These are phyloP conservation scores for Phoxinus dragarum DNA, from an alignment of 2,797 vertebrate species.

Conservation along the genomic window DNA sequence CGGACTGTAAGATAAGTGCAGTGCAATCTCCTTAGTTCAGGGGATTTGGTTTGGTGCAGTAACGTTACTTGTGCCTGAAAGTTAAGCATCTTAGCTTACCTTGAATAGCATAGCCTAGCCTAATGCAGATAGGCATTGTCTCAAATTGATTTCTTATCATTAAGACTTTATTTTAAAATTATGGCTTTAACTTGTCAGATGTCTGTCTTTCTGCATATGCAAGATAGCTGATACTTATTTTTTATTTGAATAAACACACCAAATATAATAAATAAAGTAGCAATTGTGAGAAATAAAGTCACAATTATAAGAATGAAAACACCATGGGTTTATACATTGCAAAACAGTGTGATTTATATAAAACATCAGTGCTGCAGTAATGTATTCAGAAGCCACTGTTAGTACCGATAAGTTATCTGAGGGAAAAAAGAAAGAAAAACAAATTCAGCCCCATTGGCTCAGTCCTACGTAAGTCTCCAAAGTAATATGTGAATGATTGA, in stretches of 20 bases:
- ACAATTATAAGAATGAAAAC: background rate
- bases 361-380: background rate
- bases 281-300: background rate
- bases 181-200: background rate
- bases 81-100: background rate
- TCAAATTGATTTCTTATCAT: background rate
- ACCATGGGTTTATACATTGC: background rate
- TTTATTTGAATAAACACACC: background rate
- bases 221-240: background rate
- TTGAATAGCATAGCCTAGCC: background rate
- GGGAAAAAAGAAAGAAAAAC: background rate
- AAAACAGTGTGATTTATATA: slow-evolving; percentile 6
- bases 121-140: background rate
- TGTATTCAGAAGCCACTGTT: background rate
- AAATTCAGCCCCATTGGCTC: background rate
- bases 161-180: background rate
- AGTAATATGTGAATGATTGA: background rate
- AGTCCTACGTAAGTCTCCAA: background rate
- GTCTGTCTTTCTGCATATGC: background rate
- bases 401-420: background rate
- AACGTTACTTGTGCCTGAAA: background rate
- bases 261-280: background rate
- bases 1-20: slow-evolving; percentile 28
- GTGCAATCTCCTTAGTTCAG: slow-evolving; percentile 44
- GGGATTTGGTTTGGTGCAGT: slow-evolving; percentile 34